Percentiles rank a stretch among this genome's conserved stretches.
These are phyloP conservation scores for Argyresthia goedartella DNA, from an alignment of 2,888 invertebrate species.

Conservation along the genomic window DNA sequence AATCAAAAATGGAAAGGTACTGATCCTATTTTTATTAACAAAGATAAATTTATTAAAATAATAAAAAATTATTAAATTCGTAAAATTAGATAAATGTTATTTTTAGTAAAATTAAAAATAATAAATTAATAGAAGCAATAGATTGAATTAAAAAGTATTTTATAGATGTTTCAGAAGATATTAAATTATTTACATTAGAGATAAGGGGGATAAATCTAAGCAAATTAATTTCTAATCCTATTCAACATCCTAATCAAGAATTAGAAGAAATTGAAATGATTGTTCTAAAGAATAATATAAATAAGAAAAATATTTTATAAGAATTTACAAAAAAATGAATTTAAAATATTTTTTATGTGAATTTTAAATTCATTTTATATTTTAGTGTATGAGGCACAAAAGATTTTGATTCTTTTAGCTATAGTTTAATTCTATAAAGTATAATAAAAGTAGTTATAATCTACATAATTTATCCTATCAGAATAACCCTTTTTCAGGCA, in stretches of 20 bases:
- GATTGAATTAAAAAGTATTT: constrained; percentile 74
- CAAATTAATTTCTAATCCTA: constrained; percentile 75
- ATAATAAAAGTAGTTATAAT: constrained; percentile 64
- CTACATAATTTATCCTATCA: constrained; percentile 56
- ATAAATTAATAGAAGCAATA: constrained; percentile 66
- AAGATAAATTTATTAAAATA: constrained; percentile 42
- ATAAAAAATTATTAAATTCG: constrained; percentile 31
- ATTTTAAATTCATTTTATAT: constrained; percentile 44
- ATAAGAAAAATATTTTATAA: constrained; percentile 60
- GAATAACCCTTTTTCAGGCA: constrained; percentile 62
- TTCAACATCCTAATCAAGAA: constrained; percentile 63
- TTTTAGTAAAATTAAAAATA: constrained; percentile 57
- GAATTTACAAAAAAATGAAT: constrained; percentile 56
- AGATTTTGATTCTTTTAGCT: constrained; percentile 72
- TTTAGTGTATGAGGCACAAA: constrained; percentile 74
- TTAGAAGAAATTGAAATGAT: constrained; percentile 46
- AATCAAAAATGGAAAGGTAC: constrained; percentile 74
- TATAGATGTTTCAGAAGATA: constrained; percentile 66
- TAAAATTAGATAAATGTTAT: constrained; percentile 40
- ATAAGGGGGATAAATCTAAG: constrained; percentile 73
- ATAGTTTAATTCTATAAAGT: constrained; percentile 74
- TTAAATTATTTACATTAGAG: constrained; percentile 54
- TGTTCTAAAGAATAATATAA: constrained; percentile 65
- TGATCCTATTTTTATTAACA: constrained; percentile 70
- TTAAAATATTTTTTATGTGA: constrained; percentile 63